Evolutionary conservation across 1,140 invertebrate genomes (phyloP).

Genomic region (Acromyrmex charruanus): DNA sequence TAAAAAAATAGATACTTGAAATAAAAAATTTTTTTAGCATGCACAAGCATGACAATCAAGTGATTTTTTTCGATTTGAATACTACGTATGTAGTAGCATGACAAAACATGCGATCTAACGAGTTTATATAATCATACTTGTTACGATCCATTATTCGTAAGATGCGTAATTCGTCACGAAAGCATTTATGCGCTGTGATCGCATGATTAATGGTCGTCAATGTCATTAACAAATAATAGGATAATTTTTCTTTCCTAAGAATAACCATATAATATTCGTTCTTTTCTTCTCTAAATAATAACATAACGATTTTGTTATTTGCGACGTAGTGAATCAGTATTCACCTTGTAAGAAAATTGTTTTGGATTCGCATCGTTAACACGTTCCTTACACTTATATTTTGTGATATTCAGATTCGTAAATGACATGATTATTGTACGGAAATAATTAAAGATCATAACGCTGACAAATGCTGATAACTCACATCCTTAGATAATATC

Average conservation of each 20-base stretch:
- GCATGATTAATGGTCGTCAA: neutral
- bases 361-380: neutral
- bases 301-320: neutral
- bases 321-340: neutral
- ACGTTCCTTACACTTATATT: neutral
- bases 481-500: neutral
- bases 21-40: too few relatives aligned
- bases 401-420: neutral
- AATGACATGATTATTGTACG: neutral
- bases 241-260: neutral
- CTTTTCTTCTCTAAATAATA: neutral
- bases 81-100: too few relatives aligned
- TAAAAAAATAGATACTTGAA: too few relatives aligned
- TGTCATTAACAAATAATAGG: neutral
- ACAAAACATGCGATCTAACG: neutral
- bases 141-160: neutral
- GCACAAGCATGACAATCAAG: neutral
- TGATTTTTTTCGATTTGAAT: neutral
- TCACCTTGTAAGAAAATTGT: neutral
- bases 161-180: neutral
- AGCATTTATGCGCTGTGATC: neutral
- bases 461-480: neutral
- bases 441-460: neutral
- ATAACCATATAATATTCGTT: neutral
- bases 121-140: conserved; percentile 16